phyloP scores from a whole-genome alignment of 2,888 invertebrate species.

The Drosophila kambysellisi region DNA sequence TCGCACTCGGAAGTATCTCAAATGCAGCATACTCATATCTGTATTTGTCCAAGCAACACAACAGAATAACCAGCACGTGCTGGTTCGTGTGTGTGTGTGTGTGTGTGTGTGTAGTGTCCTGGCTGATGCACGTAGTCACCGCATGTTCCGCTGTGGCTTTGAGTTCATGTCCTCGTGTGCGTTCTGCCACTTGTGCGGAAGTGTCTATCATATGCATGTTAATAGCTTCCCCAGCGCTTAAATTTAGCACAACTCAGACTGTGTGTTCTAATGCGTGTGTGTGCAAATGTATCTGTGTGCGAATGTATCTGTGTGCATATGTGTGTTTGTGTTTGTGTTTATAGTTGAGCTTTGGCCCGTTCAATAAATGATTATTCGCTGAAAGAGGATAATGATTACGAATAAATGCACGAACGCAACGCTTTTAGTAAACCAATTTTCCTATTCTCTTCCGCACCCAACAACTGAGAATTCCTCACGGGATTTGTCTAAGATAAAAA shows the following conservation, averaged over 20 bases:
- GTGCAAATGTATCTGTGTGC: background rate
- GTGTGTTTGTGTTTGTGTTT: constrained; percentile 4
- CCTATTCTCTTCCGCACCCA: background rate
- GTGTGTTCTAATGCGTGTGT: background rate
- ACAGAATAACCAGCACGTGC: constrained; percentile 42
- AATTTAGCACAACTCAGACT: constrained; percentile 20
- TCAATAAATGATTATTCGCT: constrained; percentile 10
- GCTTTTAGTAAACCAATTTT: constrained; percentile 20
- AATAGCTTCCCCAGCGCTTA: constrained; percentile 56
- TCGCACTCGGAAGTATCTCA: background rate
- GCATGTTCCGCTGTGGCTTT: constrained; percentile 63
- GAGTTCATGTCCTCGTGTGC: constrained; percentile 54
- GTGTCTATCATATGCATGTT: constrained; percentile 80
- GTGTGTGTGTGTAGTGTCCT: constrained; percentile 16
- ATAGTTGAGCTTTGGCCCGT: constrained; percentile 20
- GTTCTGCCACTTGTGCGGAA: constrained; percentile 69
- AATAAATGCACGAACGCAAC: constrained; percentile 23
- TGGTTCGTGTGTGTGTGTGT: background rate
- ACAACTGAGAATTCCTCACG: background rate
- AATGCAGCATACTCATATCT: constrained; percentile 16
- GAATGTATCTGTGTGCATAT: background rate
- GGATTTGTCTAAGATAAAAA: background rate
- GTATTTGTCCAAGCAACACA: constrained; percentile 29
- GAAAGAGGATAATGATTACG: constrained; percentile 16
- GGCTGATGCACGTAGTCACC: constrained; percentile 66